Evolutionary conservation across 2,797 vertebrate species (phyloP).

Genomic region (Phoebastria nigripes): DNA sequence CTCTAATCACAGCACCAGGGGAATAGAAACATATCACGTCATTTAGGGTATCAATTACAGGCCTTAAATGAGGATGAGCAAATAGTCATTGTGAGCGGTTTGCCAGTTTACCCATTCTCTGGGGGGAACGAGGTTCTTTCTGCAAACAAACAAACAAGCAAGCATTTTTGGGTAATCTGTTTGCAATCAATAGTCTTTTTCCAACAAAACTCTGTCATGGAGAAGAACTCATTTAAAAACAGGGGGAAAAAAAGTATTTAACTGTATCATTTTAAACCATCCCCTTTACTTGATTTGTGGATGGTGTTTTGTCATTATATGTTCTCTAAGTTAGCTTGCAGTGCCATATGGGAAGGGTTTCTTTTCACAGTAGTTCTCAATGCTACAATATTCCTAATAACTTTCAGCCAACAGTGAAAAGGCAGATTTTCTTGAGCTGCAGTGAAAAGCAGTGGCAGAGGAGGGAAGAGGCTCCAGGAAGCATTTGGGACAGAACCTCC

Average conservation of each 20-base stretch:
- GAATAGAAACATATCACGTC: background rate
- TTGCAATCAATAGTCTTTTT: background rate
- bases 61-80: conserved; percentile 17
- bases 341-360: background rate
- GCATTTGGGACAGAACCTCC: background rate
- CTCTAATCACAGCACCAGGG: conserved; percentile 4
- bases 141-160: background rate
- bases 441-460: background rate
- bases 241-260: background rate
- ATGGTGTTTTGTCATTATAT: background rate
- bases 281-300: background rate
- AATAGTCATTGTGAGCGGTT: background rate
- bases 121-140: background rate
- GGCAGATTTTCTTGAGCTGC: background rate
- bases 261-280: background rate
- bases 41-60: conserved; percentile 3
- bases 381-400: background rate
- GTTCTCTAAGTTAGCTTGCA: background rate
- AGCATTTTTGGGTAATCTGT: background rate
- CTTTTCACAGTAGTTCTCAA: background rate
- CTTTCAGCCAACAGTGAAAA: background rate
- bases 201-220: background rate
- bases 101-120: background rate
- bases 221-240: background rate
- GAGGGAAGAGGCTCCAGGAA: background rate